These are phyloP conservation scores for Phacellophora camtschatica DNA, from an alignment of 30 jellyfish, hydroid and myxozoan species.

Conservation along the genomic window DNA sequence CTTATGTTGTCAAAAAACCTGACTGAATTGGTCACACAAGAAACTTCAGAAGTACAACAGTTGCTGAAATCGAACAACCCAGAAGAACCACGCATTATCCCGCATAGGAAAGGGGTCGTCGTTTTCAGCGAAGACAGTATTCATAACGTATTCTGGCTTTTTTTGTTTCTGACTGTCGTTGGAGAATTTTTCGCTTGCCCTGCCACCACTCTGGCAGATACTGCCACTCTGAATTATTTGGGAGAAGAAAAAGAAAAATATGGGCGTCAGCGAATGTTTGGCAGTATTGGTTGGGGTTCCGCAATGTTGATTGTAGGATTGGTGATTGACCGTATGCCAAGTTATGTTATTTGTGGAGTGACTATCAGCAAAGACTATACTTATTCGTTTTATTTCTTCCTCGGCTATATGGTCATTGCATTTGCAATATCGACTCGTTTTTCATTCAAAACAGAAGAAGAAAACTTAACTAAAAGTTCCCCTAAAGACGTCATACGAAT, in stretches of 20 bases:
- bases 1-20: constrained; percentile 81
- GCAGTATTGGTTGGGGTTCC: constrained; percentile 99
- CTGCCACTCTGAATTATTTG: constrained; percentile 91
- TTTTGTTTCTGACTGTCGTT: constrained; percentile 86
- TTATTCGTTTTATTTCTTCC: constrained; percentile 85
- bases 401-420: constrained; percentile 90
- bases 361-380: constrained; percentile 94
- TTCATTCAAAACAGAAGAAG: constrained; percentile 64
- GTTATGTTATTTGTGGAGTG: constrained; percentile 88
- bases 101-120: constrained; percentile 90
- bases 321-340: constrained; percentile 93
- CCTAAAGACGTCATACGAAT: constrained; percentile 81
- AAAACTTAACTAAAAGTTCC: constrained; percentile 63
- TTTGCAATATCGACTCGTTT: constrained; percentile 78
- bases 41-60: constrained; percentile 92
- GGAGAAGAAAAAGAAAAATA: constrained; percentile 93
- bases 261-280: constrained; percentile 99
- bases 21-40: constrained; percentile 88
- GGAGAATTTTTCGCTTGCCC: constrained; percentile 99
- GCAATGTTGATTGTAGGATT: constrained; percentile 97
- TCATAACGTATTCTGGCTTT: constrained; percentile 91
- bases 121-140: constrained; percentile 97
- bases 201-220: constrained; percentile 98
- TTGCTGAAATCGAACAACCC: constrained; percentile 87
- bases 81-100: constrained; percentile 81